A percentile compares a stretch with the other conserved stretches of the same genome.
Evolutionary conservation across 2,113 vertebrate genomes (phyloP).

Genomic region (Baryphthengus martii): DNA sequence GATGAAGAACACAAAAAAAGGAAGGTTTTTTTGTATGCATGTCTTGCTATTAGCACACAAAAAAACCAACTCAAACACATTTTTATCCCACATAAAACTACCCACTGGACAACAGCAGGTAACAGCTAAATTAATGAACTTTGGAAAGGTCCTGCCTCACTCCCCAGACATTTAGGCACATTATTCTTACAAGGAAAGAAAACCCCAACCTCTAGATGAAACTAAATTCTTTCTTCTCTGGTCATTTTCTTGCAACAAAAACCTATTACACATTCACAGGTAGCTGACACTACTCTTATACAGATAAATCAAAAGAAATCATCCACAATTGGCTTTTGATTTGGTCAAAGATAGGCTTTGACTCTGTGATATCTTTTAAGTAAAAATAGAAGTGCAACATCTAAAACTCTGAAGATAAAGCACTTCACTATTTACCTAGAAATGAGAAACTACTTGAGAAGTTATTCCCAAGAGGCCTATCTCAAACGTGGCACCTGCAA

Average conservation of each 20-base stretch:
- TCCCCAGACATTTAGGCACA: background rate
- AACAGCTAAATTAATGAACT: background rate
- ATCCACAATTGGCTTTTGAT: background rate
- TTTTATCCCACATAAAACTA: background rate
- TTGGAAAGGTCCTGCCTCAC: background rate
- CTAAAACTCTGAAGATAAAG: background rate
- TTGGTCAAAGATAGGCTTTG: background rate
- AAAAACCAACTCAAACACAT: background rate
- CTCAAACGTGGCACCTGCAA: background rate
- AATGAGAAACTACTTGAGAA: background rate
- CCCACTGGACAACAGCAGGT: background rate
- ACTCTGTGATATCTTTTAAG: background rate
- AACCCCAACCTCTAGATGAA: background rate
- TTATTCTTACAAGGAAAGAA: background rate
- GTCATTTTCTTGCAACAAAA: background rate
- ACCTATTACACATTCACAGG: background rate
- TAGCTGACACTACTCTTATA: background rate
- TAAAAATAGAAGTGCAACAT: background rate
- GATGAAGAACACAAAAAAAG: background rate
- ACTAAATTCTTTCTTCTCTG: background rate
- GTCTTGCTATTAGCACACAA: background rate
- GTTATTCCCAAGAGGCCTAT: background rate
- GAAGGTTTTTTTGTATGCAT: accelerated
- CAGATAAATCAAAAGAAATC: background rate
- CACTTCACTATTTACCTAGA: background rate